Conservation (phyloP, 2,888 invertebrate genomes). For the Dusona sp. region DNA sequence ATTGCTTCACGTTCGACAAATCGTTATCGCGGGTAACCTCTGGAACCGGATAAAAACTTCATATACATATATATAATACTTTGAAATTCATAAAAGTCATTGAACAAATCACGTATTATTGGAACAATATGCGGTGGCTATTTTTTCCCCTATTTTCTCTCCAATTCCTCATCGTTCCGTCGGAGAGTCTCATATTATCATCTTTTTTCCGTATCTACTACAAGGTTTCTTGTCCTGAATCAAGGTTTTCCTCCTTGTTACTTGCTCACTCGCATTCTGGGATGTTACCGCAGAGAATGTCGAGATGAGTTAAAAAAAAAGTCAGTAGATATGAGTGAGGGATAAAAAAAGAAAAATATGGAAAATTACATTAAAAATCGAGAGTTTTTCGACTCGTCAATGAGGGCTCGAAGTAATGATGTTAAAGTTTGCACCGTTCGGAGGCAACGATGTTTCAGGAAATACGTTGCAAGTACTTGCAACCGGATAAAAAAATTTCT, state of each 20-base stretch:
- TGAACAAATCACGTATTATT: slow-evolving; percentile 66
- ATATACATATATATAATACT: slow-evolving; percentile 22
- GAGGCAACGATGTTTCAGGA: no score
- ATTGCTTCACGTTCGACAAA: slow-evolving; percentile 70
- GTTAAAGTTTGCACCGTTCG: no score
- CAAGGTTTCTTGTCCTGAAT: neutral
- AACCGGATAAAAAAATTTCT: no score
- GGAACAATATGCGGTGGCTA: slow-evolving; percentile 16
- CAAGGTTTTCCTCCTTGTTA: slow-evolving; percentile 7
- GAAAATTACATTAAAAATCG: neutral
- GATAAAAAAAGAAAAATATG: neutral
- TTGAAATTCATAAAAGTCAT: slow-evolving; percentile 28
- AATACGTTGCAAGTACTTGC: no score
- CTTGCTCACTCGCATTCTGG: neutral
- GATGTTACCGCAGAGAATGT: slow-evolving; percentile 20
- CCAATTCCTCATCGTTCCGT: neutral
- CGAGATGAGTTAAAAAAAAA: neutral
- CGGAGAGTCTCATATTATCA: slow-evolving; percentile 31
- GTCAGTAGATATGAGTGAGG: neutral
- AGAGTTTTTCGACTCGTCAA: neutral
- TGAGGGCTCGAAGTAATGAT: neutral
- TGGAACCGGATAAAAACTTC: slow-evolving; percentile 47
- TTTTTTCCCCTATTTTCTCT: slow-evolving; percentile 21
- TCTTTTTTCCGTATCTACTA: slow-evolving; percentile 21
- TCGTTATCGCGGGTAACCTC: slow-evolving; percentile 69